phyloP scores from a whole-genome alignment of 2,797 vertebrate species.

The Sebastes kiyomatsui region DNA sequence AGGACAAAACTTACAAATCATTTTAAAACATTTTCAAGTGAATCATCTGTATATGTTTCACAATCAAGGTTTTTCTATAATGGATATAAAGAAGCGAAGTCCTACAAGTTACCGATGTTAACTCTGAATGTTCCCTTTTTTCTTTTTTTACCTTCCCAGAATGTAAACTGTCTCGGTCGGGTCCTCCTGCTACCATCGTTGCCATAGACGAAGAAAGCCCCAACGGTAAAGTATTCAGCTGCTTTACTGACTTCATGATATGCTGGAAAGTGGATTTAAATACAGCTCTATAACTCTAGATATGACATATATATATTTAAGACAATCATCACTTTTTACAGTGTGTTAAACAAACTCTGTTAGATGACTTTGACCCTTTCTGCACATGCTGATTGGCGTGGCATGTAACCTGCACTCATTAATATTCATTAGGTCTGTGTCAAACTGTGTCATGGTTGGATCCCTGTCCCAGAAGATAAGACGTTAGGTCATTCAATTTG shows the following conservation, averaged over 20 bases:
- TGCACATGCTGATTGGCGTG: constrained; percentile 26
- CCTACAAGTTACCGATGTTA: not conserved
- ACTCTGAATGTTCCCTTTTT: not conserved
- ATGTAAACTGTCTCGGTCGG: constrained; percentile 94
- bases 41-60: not conserved
- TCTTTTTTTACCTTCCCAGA: constrained; percentile 76
- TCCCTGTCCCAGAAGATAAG: not conserved
- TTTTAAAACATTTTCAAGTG: not conserved
- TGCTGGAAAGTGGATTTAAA: not conserved
- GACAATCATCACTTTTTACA: not conserved
- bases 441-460: constrained; percentile 24
- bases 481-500: not conserved
- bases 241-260: constrained; percentile 6
- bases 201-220: constrained; percentile 98
- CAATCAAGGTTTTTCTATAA: not conserved
- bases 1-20: not conserved
- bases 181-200: constrained; percentile 97
- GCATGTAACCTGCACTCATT: constrained; percentile 37
- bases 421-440: constrained; percentile 38
- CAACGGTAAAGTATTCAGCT: constrained; percentile 86
- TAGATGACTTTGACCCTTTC: constrained; percentile 45
- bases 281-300: not conserved
- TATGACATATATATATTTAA: not conserved
- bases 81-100: not conserved
- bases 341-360: constrained; percentile 25